A percentile compares a stretch with the other conserved stretches of the same genome.
These are phyloP conservation scores for Elanus axillaris DNA, from an alignment of 2,113 vertebrate species.

Conservation along the genomic window DNA sequence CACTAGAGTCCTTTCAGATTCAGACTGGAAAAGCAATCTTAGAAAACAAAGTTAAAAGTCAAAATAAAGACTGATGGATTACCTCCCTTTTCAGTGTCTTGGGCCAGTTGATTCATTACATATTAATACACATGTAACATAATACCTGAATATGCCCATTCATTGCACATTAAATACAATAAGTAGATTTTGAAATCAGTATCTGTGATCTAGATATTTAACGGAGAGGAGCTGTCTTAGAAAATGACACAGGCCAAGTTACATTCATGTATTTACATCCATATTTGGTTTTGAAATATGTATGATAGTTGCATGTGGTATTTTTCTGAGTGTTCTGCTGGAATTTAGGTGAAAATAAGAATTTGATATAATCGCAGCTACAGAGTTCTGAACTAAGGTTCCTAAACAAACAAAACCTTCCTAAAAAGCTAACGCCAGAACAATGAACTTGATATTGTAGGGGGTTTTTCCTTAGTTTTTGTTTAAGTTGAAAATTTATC, in stretches of 20 bases:
- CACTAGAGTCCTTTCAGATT: not conserved
- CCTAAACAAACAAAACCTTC: not conserved
- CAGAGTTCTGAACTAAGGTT: not conserved
- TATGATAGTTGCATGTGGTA: not conserved
- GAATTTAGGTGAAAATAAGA: not conserved
- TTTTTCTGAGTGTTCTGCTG: not conserved
- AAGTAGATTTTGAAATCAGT: not conserved
- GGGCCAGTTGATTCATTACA: not conserved
- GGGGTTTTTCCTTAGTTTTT: not conserved
- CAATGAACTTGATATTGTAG: not conserved
- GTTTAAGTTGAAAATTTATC: not conserved
- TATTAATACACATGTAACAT: not conserved
- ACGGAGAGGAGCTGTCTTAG: not conserved
- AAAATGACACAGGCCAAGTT: not conserved
- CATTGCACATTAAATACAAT: not conserved
- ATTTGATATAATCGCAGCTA: not conserved
- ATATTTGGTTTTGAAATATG: not conserved
- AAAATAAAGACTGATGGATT: not conserved
- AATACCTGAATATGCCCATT: not conserved
- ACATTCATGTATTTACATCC: not conserved
- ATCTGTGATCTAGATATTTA: not conserved
- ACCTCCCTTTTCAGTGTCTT: not conserved
- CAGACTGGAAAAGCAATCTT: not conserved
- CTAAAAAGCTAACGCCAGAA: not conserved
- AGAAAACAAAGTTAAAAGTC: not conserved